These are phyloP conservation scores for Anastrepha obliqua DNA, from an alignment of 1,140 invertebrate genomes.

Conservation along the genomic window DNA sequence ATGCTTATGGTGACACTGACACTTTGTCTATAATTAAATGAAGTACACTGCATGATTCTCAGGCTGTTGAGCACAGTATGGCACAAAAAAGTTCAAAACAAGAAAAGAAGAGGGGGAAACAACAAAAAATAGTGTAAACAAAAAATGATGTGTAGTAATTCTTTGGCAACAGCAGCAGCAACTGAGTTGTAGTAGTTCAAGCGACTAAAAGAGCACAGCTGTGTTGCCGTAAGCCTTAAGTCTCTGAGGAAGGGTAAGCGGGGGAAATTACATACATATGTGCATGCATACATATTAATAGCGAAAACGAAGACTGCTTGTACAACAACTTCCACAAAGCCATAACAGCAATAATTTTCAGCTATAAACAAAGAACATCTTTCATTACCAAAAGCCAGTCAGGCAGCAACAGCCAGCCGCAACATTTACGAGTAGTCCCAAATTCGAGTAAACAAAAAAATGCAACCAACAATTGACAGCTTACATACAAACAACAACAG, in stretches of 20 bases:
- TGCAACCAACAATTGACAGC: slow-evolving; percentile 4
- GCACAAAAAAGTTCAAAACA: background rate
- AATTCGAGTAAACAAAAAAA: slow-evolving; percentile 10
- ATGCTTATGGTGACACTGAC: slow-evolving; percentile 32
- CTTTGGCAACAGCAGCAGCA: background rate
- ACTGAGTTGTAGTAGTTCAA: background rate
- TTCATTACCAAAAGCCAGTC: slow-evolving; percentile 21
- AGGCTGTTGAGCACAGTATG: background rate
- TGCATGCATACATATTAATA: background rate
- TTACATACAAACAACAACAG: slow-evolving; percentile 29
- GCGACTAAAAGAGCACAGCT: slow-evolving; percentile 33
- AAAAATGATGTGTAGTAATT: background rate
- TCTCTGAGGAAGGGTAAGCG: too few species aligned
- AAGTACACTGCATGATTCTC: slow-evolving; percentile 35
- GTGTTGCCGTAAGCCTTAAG: slow-evolving; percentile 27
- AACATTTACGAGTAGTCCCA: background rate
- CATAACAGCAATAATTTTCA: background rate
- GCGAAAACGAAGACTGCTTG: background rate
- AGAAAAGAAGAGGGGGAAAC: background rate
- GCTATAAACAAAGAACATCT: slow-evolving; percentile 39
- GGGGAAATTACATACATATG: background rate
- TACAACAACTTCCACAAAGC: background rate
- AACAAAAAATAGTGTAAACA: background rate
- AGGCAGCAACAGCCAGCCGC: background rate
- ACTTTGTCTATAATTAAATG: slow-evolving; percentile 50